Evolutionary conservation across 2,888 invertebrate species (phyloP), one percentile per base, ranked within the genome.

Genomic region (Scaeva pyrastri): DNA sequence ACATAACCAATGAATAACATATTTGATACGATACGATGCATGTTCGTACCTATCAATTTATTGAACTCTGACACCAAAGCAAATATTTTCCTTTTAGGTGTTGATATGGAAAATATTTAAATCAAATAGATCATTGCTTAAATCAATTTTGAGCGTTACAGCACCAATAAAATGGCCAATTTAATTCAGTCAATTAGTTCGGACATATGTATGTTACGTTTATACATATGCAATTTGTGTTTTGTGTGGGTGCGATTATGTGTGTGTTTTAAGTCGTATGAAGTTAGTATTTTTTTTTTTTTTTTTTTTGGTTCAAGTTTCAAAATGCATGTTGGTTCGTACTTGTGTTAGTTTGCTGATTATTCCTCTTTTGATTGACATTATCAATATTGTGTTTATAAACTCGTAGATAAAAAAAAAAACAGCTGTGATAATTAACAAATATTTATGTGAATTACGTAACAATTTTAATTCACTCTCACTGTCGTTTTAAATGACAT

Each of bases 81-180:
- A 71, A 71, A 79, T 64, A 66, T 71, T 75, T 36, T 39, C 75
- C 74, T 48, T 45, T 66, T 75, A 19, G 45, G 31, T 72, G 71
- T 74, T 75, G 75, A 75, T 84, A 75, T 71, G 52, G 81, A 85
- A 81, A 81, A 60, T 80, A 81, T 76, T 80, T 76, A 73, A 81
- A 81, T 77, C 85, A 85, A 85, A 81, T 73, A 72, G 68, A 81
- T 76, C 81, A 74, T 76, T 76, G 80, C 72, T 85, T 85, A 71
- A 86, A 86, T 86, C 82, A 86, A 86, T 82, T 73, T 77, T 58
- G 56, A 70, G 26, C 60, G 55, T 78, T 41, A 70, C 41, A 41
- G 14, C 62, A 68, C 55, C 68, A 64, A 77, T 70, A 52, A 52
- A 77, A 71, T 45, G 66, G 43, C 74, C 62, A 81, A 76, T 85